Percentiles rank a stretch among this genome's conserved stretches.
These are phyloP conservation scores for Schizopygopsis pylzovi DNA, from an alignment of 2,797 vertebrate species.

Conservation along the genomic window DNA sequence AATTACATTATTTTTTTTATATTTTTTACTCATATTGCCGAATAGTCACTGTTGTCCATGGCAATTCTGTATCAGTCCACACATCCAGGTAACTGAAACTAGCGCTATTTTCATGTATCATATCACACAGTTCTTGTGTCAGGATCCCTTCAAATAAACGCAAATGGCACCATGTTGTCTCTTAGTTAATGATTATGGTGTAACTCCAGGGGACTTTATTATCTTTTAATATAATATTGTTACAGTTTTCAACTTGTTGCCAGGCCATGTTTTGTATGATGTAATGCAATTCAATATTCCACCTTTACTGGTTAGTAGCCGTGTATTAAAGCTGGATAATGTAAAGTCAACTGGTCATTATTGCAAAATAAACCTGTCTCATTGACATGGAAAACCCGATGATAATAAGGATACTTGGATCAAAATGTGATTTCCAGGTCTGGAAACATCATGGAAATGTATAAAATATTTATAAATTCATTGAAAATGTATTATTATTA, in stretches of 20 bases:
- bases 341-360: background rate
- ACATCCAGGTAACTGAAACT: background rate
- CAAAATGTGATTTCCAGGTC: background rate
- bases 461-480: background rate
- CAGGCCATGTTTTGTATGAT: background rate
- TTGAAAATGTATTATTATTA: background rate
- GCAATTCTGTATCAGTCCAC: background rate
- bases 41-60: background rate
- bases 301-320: background rate
- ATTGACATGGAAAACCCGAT: background rate
- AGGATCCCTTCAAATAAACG: background rate
- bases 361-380: background rate
- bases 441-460: background rate
- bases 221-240: background rate
- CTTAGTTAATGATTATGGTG: background rate
- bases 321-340: background rate
- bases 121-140: background rate
- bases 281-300: background rate
- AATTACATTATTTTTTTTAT: background rate
- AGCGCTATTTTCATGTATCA: background rate
- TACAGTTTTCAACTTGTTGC: slow-evolving; percentile 1
- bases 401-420: background rate
- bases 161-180: background rate
- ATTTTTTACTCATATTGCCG: background rate
- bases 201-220: background rate